These are phyloP conservation scores for Choloepus hoffmanni DNA, from an alignment of 2,113 vertebrate species.

Conservation along the genomic window DNA sequence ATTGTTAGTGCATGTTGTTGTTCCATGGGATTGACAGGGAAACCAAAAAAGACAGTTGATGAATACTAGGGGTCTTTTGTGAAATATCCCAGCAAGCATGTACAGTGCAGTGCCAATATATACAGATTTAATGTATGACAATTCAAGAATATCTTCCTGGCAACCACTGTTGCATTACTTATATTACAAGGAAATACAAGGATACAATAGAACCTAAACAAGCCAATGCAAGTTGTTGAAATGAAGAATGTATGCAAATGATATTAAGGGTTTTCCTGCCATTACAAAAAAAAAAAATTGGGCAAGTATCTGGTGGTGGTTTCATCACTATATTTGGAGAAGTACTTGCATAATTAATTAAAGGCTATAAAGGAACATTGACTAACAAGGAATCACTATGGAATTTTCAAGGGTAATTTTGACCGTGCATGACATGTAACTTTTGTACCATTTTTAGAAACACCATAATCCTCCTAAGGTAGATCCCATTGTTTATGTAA, in stretches of 20 bases:
- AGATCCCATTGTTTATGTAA: neutral
- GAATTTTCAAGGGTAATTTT: neutral
- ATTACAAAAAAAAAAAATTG: neutral
- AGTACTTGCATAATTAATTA: neutral
- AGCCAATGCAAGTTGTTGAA: neutral
- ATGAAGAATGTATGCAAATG: neutral
- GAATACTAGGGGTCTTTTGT: neutral
- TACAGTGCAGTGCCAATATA: neutral
- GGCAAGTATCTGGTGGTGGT: neutral
- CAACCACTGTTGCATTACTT: neutral
- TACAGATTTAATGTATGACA: neutral
- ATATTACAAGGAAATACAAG: neutral
- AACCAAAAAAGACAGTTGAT: neutral
- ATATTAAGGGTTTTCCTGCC: neutral
- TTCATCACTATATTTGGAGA: conserved; percentile 7
- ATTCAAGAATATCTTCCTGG: neutral
- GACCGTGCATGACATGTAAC: neutral
- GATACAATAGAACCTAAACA: neutral
- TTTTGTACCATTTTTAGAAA: neutral
- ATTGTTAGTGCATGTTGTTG: neutral
- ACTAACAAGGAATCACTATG: neutral
- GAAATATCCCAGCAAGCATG: neutral
- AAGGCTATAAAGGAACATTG: neutral
- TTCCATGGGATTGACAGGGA: neutral
- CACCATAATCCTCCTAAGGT: neutral